These are phyloP conservation scores for Watsonalla cultraria DNA, from an alignment of 2,888 invertebrate species.

Conservation along the genomic window DNA sequence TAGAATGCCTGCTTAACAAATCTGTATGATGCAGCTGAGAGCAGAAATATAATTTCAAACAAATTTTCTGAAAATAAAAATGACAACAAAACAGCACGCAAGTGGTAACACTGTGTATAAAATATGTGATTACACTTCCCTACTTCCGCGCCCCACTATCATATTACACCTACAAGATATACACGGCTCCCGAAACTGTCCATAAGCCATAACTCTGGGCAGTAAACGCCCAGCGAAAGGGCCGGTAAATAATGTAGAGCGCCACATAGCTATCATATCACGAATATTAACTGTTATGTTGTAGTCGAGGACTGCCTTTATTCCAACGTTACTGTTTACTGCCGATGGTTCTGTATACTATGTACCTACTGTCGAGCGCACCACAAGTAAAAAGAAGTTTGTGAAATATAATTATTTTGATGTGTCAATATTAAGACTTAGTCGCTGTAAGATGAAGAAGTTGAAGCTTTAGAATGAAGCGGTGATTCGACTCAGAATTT, in stretches of 20 bases:
- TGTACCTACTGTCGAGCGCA: no score
- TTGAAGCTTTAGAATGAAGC: no score
- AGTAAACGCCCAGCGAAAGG: conserved; percentile 28
- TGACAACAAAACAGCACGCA: neutral
- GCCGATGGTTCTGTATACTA: neutral
- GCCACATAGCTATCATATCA: neutral
- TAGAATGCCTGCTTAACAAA: no score
- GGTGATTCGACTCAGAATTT: no score
- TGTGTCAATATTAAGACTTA: no score
- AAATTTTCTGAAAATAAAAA: no score
- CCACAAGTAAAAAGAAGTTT: no score
- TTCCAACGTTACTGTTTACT: neutral
- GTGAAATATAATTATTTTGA: no score
- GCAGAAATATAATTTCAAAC: no score
- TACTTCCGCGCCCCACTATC: neutral
- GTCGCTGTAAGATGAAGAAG: no score
- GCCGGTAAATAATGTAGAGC: conserved; percentile 13
- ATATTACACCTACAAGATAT: conserved; percentile 7
- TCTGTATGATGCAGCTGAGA: no score
- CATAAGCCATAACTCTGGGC: conserved; percentile 37
- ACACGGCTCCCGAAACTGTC: conserved; percentile 30
- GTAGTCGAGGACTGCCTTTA: neutral
- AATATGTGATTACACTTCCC: neutral
- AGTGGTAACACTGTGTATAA: neutral
- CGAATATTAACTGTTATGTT: neutral